phyloP scores from a whole-genome alignment of 2,888 invertebrate genomes.

The Endotricha flammealis region DNA sequence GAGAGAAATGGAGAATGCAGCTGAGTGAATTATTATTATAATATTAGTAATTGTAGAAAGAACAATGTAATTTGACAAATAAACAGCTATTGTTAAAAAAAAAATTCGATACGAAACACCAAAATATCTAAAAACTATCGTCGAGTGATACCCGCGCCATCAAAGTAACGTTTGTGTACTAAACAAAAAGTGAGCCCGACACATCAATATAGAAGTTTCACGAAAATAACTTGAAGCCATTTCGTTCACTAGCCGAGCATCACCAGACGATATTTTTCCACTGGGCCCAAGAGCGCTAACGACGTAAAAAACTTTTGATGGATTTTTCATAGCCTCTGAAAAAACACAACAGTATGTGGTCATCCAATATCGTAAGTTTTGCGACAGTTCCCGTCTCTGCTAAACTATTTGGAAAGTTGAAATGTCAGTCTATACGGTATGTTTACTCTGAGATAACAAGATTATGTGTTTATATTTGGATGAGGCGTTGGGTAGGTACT shows the following conservation, averaged over 20 bases:
- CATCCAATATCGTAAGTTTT: slow-evolving; percentile 50
- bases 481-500: neutral
- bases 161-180: neutral
- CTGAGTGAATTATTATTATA: too few species aligned
- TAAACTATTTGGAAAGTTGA: slow-evolving; percentile 24
- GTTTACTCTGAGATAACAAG: slow-evolving; percentile 7
- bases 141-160: too few species aligned
- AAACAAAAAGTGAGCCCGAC: neutral
- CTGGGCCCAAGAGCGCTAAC: slow-evolving; percentile 51
- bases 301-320: slow-evolving; percentile 65
- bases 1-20: too few species aligned
- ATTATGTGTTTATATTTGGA: neutral
- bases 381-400: slow-evolving; percentile 26
- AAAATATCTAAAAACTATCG: too few species aligned
- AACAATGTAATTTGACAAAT: too few species aligned
- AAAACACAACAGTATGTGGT: slow-evolving; percentile 49
- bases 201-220: slow-evolving; percentile 1
- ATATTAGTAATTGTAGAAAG: too few species aligned
- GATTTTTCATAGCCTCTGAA: slow-evolving; percentile 58
- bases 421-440: slow-evolving; percentile 4
- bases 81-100: too few species aligned
- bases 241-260: slow-evolving; percentile 14
- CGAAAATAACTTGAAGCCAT: slow-evolving; percentile 6
- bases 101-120: too few species aligned
- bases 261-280: slow-evolving; percentile 34